Percentiles rank a stretch among this genome's conserved stretches.
These are phyloP conservation scores for Ostrea denselamellosa DNA, from an alignment of 1,140 invertebrate genomes.

Conservation along the genomic window DNA sequence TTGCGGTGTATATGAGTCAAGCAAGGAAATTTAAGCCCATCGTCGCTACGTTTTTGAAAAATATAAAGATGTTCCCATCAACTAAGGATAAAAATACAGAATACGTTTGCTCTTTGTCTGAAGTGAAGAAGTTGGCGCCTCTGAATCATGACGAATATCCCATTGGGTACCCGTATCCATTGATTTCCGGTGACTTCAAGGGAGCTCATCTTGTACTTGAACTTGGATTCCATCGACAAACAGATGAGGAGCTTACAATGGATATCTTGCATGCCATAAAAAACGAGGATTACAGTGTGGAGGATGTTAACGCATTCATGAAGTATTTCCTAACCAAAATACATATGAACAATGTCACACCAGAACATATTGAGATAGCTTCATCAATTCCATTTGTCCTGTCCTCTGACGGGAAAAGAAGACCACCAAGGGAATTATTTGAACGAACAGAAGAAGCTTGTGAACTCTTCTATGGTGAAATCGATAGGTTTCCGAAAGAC, in stretches of 20 bases:
- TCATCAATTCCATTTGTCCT: not conserved
- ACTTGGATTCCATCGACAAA: not conserved
- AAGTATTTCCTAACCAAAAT: not conserved
- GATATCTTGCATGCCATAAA: not conserved
- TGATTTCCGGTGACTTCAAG: not conserved
- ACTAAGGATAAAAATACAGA: not conserved
- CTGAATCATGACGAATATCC: not conserved
- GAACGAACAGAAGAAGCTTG: not conserved
- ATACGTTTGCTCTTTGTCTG: not conserved
- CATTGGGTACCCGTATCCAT: not conserved
- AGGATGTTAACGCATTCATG: not conserved
- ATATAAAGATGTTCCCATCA: not conserved
- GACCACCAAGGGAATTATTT: not conserved
- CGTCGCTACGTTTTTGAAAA: not conserved
- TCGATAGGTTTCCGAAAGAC: not conserved
- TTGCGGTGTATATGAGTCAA: constrained; percentile 7
- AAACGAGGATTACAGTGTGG: not conserved
- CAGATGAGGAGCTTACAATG: not conserved
- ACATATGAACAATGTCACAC: not conserved
- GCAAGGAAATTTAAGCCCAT: not conserved
- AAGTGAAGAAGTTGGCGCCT: not conserved
- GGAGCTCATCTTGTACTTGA: not conserved
- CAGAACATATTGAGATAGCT: not conserved
- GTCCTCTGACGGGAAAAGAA: not conserved
- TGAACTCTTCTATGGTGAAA: not conserved